Conservation (phyloP, 1,140 invertebrate genomes). For the Tenebrio molitor region DNA sequence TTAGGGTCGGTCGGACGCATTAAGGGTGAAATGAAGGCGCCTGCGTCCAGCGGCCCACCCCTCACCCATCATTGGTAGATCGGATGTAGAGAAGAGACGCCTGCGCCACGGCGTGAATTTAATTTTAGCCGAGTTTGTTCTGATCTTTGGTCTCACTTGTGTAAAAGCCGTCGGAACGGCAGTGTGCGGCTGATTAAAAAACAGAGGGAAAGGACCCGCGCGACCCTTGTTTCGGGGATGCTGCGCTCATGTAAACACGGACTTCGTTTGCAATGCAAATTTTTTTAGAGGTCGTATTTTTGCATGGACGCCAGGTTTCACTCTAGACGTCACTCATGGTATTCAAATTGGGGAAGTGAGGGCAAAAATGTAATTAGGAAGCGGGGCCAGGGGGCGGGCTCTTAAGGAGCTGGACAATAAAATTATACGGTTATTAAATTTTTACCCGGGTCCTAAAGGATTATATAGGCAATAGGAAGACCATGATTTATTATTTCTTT, state of each 20-base stretch:
- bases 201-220: not conserved
- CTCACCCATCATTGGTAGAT: slow-evolving; percentile 57
- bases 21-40: slow-evolving; percentile 60
- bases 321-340: too few species aligned
- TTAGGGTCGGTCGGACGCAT: slow-evolving; percentile 62
- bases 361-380: too few species aligned
- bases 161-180: slow-evolving; percentile 23
- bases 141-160: slow-evolving; percentile 45
- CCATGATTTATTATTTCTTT: too few species aligned
- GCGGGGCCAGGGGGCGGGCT: too few species aligned
- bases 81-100: slow-evolving; percentile 58
- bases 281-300: too few species aligned
- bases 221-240: not conserved
- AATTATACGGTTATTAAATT: too few species aligned
- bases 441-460: too few species aligned
- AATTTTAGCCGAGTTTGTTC: slow-evolving; percentile 53
- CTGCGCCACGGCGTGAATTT: slow-evolving; percentile 55
- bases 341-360: too few species aligned
- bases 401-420: too few species aligned
- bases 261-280: not conserved
- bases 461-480: too few species aligned
- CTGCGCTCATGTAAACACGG: too few species aligned
- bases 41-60: slow-evolving; percentile 57
- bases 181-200: slow-evolving; percentile 5
- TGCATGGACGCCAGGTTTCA: too few species aligned